Evolutionary conservation across 2,797 vertebrate genomes (phyloP).

Genomic region (Brachyrhaphis roseni): DNA sequence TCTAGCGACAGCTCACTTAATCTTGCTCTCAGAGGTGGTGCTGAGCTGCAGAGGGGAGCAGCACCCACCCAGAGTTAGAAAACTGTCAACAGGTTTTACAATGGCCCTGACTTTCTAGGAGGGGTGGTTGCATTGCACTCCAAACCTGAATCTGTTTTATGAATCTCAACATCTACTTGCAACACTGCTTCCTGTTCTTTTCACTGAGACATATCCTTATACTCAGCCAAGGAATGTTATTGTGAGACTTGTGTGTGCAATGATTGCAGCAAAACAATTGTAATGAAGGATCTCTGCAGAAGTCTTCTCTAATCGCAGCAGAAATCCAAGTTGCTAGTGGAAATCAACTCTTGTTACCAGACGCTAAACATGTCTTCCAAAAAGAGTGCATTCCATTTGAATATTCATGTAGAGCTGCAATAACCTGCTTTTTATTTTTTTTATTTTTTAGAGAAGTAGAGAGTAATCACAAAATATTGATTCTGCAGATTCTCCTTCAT

Average conservation of each 20-base stretch:
- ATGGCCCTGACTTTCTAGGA: conserved; percentile 18
- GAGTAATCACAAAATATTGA: conserved; percentile 50
- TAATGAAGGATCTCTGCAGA: conserved; percentile 33
- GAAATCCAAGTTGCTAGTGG: conserved; percentile 29
- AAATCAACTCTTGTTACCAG: conserved; percentile 45
- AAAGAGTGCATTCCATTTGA: conserved; percentile 54
- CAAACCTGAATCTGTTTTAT: conserved; percentile 23
- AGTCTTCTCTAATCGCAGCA: conserved; percentile 40
- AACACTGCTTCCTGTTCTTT: conserved; percentile 21
- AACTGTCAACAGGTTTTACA: conserved; percentile 2
- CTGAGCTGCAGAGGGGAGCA: conserved; percentile 25
- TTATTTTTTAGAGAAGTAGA: conserved; percentile 46
- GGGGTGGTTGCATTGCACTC: conserved; percentile 29
- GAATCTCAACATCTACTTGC: conserved; percentile 31
- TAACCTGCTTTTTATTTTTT: conserved; percentile 50
- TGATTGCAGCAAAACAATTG: conserved; percentile 19
- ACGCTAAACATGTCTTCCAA: conserved; percentile 78
- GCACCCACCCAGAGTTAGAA: conserved; percentile 26
- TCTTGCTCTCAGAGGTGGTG: conserved; percentile 36
- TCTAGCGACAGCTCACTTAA: conserved; percentile 38
- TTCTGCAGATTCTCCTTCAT: conserved; percentile 54
- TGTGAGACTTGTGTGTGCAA: conserved; percentile 38
- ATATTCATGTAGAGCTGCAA: conserved; percentile 63
- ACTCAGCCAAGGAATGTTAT: conserved; percentile 66
- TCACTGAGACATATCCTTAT: conserved; percentile 19